Evolutionary conservation across 1,140 invertebrate species (phyloP), one percentile per base, ranked within the genome.

Genomic region (Latrodectus geometricus): DNA sequence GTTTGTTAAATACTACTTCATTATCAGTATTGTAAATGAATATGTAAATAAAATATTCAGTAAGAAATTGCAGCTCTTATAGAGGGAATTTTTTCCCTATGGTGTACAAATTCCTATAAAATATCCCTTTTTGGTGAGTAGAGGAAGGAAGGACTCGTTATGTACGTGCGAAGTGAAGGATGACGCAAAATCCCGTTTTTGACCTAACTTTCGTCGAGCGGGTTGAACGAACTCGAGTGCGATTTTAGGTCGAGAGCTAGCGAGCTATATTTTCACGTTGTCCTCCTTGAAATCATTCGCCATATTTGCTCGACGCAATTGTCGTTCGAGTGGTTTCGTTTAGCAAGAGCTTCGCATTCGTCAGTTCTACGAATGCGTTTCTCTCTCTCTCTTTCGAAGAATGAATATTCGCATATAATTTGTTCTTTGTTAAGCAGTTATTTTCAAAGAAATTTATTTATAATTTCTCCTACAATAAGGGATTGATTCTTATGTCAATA

Each of bases 181-280:
- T 84, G 82, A 84, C 82, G 82, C 65, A 84, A 84, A 66, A 65
- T 21, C 73, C 65, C 74, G 72, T 52, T 84, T 84, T 84, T 84
- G 72, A 76, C 72, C 82, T 69, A 68, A 76, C 72, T 76, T 84
- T 82, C 77, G 35, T 35, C 35, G 61, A 2, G 17, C 8, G 65
- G 54, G 82, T 84, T 84, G 82, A 84, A 84, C 73, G 82, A 84
- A 84, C 82, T 84, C 72, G n/a, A n/a, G n/a, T 35, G 82, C 73
- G 48, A 75, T 84, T 84, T 84, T 84, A 84, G 82, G 82, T 84
- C 82, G 82, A 81, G 79, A 70, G 66, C 49, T 52, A 8, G 54
- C 21, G 21, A 52, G 50, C 50, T 14, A 72, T 48, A n/a, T 70
- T 72, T 23, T n/a, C 20, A 20, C 52, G 74, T 17, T 56, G 20